phyloP scores from a whole-genome alignment of 2,113 vertebrate genomes.

The Rhinopomastus cyanomelas region DNA sequence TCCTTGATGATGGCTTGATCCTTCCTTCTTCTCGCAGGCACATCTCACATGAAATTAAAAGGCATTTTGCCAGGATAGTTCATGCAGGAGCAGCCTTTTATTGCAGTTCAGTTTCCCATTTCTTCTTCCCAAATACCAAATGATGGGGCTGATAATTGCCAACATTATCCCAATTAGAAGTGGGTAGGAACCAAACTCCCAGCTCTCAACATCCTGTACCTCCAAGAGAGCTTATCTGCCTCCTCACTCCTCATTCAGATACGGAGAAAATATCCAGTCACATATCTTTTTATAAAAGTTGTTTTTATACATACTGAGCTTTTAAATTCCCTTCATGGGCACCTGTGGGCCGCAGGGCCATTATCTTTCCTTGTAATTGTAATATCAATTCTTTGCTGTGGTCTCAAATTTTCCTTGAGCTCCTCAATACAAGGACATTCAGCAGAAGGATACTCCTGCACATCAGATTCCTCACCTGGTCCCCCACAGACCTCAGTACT shows the following conservation, averaged over 20 bases:
- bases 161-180: not conserved
- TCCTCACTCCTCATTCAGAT: not conserved
- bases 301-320: not conserved
- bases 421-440: accelerated
- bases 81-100: conserved; percentile 24
- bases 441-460: not conserved
- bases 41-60: conserved; percentile 43
- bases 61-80: conserved; percentile 39
- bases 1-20: conserved; percentile 29
- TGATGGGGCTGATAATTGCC: not conserved
- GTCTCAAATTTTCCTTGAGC: not conserved
- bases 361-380: not conserved
- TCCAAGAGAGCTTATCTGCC: not conserved
- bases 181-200: not conserved
- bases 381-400: not conserved
- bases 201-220: not conserved
- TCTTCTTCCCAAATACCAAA: conserved; percentile 10
- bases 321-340: not conserved
- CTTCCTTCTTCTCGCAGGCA: conserved; percentile 31
- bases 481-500: accelerated
- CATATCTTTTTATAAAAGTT: not conserved
- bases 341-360: not conserved
- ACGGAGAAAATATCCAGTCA: not conserved
- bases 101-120: not conserved
- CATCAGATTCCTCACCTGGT: not conserved